Evolutionary conservation across 2,888 invertebrate genomes (phyloP).

Genomic region (Encarsia formosa): DNA sequence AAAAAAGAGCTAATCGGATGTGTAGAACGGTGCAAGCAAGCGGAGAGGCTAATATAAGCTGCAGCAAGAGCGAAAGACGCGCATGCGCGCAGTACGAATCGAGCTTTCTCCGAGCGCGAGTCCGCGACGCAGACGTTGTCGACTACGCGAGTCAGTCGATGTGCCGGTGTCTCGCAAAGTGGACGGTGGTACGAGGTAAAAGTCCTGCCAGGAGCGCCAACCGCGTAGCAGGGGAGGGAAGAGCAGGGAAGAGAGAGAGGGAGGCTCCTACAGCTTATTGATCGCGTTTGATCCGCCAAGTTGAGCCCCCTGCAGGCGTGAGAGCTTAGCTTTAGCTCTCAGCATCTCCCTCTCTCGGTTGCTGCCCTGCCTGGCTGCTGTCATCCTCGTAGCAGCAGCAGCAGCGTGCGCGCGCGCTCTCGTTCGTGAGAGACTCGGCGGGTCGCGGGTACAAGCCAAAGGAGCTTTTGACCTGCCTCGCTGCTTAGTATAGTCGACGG

Average conservation of each 20-base stretch:
- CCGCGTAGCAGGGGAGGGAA: background rate
- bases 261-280: background rate
- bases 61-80: background rate
- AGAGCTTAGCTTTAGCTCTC: too few relatives aligned
- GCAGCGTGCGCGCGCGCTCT: too few relatives aligned
- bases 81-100: background rate
- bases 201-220: background rate
- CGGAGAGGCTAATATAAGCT: too few relatives aligned
- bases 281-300: background rate
- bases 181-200: conserved; percentile 32
- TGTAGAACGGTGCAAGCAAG: too few relatives aligned
- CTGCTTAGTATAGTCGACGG: too few relatives aligned
- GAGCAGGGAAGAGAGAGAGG: conserved; percentile 1
- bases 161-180: conserved; percentile 48
- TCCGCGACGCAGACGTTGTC: background rate
- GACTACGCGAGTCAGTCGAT: conserved; percentile 50
- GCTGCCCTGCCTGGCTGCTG: background rate
- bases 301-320: background rate
- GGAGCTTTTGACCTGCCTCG: too few relatives aligned
- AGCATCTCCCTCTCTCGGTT: background rate
- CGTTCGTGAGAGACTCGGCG: too few relatives aligned
- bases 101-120: background rate
- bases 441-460: too few relatives aligned
- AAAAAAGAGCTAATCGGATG: too few relatives aligned
- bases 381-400: conserved; percentile 4